Evolutionary conservation across 2,888 invertebrate genomes (phyloP).

Genomic region (Leptinotarsa rubiginosa): DNA sequence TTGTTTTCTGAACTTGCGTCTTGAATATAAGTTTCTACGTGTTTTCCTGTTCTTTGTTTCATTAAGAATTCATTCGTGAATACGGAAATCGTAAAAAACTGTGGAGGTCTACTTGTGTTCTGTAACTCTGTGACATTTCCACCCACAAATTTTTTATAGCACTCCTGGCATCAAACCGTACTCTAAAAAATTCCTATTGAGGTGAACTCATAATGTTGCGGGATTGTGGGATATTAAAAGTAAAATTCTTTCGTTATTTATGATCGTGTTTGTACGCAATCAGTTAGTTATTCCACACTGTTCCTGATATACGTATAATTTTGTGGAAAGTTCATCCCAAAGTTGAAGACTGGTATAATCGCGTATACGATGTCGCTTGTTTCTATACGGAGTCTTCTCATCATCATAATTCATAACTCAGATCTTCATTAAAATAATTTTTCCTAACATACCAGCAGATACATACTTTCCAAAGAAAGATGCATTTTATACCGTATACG

Average conservation of each 20-base stretch:
- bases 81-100: neutral
- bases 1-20: too few species aligned
- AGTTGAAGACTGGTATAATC: too few species aligned
- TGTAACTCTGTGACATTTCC: slow-evolving; percentile 16
- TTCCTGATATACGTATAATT: slow-evolving; percentile 33
- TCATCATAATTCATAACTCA: too few species aligned
- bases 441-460: too few species aligned
- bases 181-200: slow-evolving; percentile 41
- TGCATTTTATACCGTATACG: too few species aligned
- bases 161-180: slow-evolving; percentile 32
- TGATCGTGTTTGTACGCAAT: slow-evolving; percentile 40
- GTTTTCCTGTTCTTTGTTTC: neutral
- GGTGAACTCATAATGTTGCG: slow-evolving; percentile 39
- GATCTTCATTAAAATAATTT: too few species aligned
- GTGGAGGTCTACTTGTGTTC: neutral
- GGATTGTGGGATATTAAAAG: slow-evolving; percentile 45
- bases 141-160: slow-evolving; percentile 38
- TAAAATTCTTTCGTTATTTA: slow-evolving; percentile 44
- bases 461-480: too few species aligned
- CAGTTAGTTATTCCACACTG: slow-evolving; percentile 38
- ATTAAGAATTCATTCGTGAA: neutral
- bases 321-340: too few species aligned
- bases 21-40: too few species aligned
- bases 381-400: too few species aligned
- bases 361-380: too few species aligned